Percentiles rank a stretch among this genome's conserved stretches.
Conservation (phyloP, 2,888 invertebrate genomes). For the Gari tellinella region DNA sequence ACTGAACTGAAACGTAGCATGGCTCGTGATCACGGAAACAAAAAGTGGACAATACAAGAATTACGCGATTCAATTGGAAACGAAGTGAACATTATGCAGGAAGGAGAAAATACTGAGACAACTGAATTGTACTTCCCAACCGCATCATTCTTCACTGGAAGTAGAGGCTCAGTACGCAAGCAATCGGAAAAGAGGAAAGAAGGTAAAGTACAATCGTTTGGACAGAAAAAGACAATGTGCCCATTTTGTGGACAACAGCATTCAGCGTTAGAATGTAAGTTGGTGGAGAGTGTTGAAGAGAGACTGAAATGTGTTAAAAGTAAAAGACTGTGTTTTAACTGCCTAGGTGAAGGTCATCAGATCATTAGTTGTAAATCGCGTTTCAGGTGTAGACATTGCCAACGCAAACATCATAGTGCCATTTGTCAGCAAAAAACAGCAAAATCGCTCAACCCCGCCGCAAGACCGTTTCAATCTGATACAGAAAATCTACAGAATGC, state of each 20-base stretch:
- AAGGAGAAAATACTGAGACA: not conserved
- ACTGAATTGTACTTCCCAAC: not conserved
- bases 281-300: too few species aligned
- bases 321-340: not conserved
- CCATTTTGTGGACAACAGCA: too few species aligned
- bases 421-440: not conserved
- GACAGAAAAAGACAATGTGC: not conserved
- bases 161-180: not conserved
- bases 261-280: too few species aligned
- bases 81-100: constrained; percentile 26
- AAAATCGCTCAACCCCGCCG: too few species aligned
- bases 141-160: not conserved
- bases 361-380: too few species aligned
- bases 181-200: not conserved
- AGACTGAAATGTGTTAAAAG: not conserved
- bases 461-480: too few species aligned
- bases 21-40: constrained; percentile 7
- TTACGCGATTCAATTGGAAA: constrained; percentile 20
- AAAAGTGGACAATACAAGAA: constrained; percentile 19
- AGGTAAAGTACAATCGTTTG: too few species aligned
- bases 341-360: not conserved
- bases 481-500: constrained; percentile 1
- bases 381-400: too few species aligned
- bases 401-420: too few species aligned
- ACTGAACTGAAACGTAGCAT: constrained; percentile 12